These are phyloP conservation scores for Tenthredo scrophulariae DNA, from an alignment of 2,888 invertebrate genomes.

Conservation along the genomic window DNA sequence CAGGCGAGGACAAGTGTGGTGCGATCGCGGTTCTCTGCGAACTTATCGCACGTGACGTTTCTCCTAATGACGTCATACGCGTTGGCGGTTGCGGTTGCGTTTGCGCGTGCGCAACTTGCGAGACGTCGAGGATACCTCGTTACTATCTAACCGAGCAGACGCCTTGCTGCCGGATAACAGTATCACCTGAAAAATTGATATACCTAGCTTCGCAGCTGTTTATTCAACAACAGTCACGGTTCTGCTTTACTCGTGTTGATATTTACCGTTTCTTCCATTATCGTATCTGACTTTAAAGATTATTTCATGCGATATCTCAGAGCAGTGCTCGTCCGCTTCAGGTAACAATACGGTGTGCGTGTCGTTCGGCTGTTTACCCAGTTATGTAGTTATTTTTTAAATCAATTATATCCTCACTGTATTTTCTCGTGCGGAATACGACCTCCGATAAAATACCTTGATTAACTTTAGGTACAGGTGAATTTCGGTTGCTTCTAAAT, in stretches of 20 bases:
- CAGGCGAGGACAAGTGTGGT: background rate
- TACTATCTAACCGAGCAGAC: background rate
- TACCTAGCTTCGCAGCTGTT: background rate
- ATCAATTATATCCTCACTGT: background rate
- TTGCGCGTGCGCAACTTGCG: slow-evolving; percentile 26
- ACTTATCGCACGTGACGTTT: slow-evolving; percentile 21
- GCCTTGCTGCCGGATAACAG: slow-evolving; percentile 33
- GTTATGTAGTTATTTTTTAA: background rate
- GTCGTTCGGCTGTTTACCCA: slow-evolving; percentile 19
- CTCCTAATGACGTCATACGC: slow-evolving; percentile 8
- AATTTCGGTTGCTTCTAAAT: background rate
- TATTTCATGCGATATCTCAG: slow-evolving; percentile 46
- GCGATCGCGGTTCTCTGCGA: background rate
- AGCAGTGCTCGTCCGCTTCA: slow-evolving; percentile 45
- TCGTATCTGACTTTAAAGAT: background rate
- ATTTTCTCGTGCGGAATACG: background rate
- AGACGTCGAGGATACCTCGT: slow-evolving; percentile 12
- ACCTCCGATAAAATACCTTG: background rate
- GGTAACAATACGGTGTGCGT: slow-evolving; percentile 51
- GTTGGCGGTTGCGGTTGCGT: slow-evolving; percentile 1
- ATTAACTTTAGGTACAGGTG: background rate
- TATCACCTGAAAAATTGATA: slow-evolving; percentile 8
- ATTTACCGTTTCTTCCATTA: background rate
- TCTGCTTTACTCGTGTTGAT: background rate
- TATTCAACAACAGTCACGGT: background rate